Evolutionary conservation across 2,888 invertebrate species (phyloP).

Genomic region (Rutpela maculata): DNA sequence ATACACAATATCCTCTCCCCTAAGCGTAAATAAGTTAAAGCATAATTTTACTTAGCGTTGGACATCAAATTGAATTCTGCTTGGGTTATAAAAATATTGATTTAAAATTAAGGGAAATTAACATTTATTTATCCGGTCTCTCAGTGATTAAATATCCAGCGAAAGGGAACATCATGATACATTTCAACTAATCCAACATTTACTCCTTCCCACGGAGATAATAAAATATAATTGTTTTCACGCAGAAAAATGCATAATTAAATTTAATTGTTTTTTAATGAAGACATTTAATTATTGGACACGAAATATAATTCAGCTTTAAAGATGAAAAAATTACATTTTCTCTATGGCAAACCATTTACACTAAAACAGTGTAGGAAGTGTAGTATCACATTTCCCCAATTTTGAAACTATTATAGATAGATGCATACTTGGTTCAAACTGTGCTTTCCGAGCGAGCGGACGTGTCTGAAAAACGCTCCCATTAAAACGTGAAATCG

Average conservation of each 20-base stretch:
- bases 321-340: too few relatives aligned
- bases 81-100: slow-evolving; percentile 4
- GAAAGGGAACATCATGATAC: neutral
- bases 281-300: too few relatives aligned
- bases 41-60: neutral
- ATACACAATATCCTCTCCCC: slow-evolving; percentile 11
- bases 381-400: too few relatives aligned
- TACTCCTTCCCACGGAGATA: neutral
- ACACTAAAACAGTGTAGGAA: too few relatives aligned
- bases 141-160: neutral
- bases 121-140: neutral
- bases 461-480: too few relatives aligned
- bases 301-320: too few relatives aligned
- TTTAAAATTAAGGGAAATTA: neutral
- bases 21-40: slow-evolving; percentile 5
- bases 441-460: too few relatives aligned
- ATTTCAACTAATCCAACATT: neutral
- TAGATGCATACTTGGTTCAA: too few relatives aligned
- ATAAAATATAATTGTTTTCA: neutral
- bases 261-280: too few relatives aligned
- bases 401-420: too few relatives aligned
- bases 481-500: too few relatives aligned
- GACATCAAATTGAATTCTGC: neutral
- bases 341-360: too few relatives aligned
- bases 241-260: neutral